These are phyloP conservation scores for Apantesis nais DNA, from an alignment of 2,888 invertebrate genomes.

Conservation along the genomic window DNA sequence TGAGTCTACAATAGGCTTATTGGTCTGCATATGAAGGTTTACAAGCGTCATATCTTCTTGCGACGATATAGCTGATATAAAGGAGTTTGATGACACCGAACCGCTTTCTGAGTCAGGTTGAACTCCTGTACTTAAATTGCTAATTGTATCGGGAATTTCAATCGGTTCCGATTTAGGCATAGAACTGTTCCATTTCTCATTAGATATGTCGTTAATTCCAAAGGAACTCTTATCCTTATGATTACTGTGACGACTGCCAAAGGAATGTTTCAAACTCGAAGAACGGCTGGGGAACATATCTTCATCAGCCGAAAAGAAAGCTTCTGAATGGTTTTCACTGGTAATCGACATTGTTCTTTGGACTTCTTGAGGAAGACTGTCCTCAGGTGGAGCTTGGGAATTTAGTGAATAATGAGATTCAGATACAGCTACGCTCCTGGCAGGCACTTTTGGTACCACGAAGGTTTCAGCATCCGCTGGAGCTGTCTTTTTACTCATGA, in stretches of 20 bases:
- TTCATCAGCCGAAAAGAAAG: conserved; percentile 97
- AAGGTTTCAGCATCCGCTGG: conserved; percentile 65
- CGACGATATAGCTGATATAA: conserved; percentile 96
- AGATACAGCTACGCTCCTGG: conserved; percentile 85
- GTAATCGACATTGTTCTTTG: conserved; percentile 95
- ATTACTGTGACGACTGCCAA: conserved; percentile 79
- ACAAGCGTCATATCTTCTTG: conserved; percentile 97
- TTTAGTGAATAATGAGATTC: conserved; percentile 89
- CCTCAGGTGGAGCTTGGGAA: conserved; percentile 85
- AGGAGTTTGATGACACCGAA: conserved; percentile 93
- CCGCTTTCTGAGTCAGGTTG: conserved; percentile 91
- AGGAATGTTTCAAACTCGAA: conserved; percentile 88
- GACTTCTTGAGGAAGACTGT: conserved; percentile 86
- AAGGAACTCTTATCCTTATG: conserved; percentile 85
- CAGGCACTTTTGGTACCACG: conserved; percentile 73
- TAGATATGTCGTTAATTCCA: conserved; percentile 75
- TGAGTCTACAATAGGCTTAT: conserved; percentile 96
- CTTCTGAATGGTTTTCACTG: conserved; percentile 95
- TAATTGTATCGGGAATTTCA: conserved; percentile 74
- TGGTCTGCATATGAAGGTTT: conserved; percentile 97
- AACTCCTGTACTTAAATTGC: conserved; percentile 73
- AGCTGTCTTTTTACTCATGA: conserved; percentile 60
- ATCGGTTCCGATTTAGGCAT: conserved; percentile 68
- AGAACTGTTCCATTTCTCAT: conserved; percentile 75
- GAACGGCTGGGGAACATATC: conserved; percentile 90